A percentile compares a stretch with the other conserved stretches of the same genome.
phyloP scores from a whole-genome alignment of 2,797 vertebrate species.

The Rhinichthys osculus region DNA sequence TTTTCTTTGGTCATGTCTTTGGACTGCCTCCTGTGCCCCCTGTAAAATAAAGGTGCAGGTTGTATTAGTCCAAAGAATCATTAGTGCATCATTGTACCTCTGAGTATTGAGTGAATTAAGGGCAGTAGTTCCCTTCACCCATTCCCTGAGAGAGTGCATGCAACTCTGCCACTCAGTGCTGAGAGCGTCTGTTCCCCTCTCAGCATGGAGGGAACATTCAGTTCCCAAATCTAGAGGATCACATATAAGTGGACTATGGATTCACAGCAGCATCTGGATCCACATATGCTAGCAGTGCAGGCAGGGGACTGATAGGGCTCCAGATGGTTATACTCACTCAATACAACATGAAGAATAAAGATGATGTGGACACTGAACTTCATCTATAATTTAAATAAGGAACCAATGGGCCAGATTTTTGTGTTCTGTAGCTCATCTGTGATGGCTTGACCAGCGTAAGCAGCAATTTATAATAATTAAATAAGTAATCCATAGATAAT shows the following conservation, averaged over 20 bases:
- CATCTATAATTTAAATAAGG: slow-evolving; percentile 11
- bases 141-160: neutral
- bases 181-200: slow-evolving; percentile 28
- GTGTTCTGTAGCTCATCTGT: neutral
- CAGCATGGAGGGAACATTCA: slow-evolving; percentile 45
- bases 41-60: neutral
- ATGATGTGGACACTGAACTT: slow-evolving; percentile 22
- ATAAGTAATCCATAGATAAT: neutral
- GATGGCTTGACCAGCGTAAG: neutral
- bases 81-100: neutral
- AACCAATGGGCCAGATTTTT: neutral
- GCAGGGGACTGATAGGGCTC: slow-evolving; percentile 11
- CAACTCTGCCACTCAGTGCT: slow-evolving; percentile 37
- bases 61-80: neutral
- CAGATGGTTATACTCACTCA: slow-evolving; percentile 7
- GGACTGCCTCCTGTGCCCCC: neutral
- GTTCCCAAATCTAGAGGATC: slow-evolving; percentile 43
- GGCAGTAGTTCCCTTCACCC: slow-evolving; percentile 18
- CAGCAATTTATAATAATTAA: neutral
- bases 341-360: neutral
- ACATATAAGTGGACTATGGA: slow-evolving; percentile 32
- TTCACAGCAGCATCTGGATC: slow-evolving; percentile 48
- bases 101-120: slow-evolving; percentile 10
- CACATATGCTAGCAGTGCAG: slow-evolving; percentile 23
- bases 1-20: neutral